phyloP scores from a whole-genome alignment of 2,888 invertebrate genomes.

The Diaperis boleti region DNA sequence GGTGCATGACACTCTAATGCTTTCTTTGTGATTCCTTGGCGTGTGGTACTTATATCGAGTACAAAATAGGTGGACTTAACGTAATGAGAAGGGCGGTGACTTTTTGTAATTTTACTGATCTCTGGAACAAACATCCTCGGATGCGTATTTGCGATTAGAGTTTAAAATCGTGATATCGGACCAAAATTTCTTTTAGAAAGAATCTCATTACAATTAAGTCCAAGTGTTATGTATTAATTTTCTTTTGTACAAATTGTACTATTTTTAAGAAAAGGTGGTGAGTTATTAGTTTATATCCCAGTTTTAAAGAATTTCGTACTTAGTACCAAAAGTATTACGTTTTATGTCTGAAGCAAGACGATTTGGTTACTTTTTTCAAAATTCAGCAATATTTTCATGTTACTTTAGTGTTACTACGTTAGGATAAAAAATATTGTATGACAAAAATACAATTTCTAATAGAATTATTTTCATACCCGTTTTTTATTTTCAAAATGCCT shows the following conservation, averaged over 20 bases:
- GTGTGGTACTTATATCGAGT: not conserved
- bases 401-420: constrained; percentile 23
- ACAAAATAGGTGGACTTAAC: not conserved
- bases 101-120: too few species aligned
- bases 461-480: constrained; percentile 34
- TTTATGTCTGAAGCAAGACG: not conserved
- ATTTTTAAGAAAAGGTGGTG: constrained; percentile 27
- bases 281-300: constrained; percentile 15
- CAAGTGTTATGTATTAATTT: not conserved
- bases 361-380: not conserved
- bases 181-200: too few species aligned
- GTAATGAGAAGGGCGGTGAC: not conserved
- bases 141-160: too few species aligned
- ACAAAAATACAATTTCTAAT: constrained; percentile 31
- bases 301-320: constrained; percentile 30
- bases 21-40: constrained; percentile 11
- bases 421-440: constrained; percentile 11
- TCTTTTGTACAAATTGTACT: not conserved
- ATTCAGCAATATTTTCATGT: not conserved
- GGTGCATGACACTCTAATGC: constrained; percentile 37
- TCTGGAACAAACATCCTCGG: too few species aligned
- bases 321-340: constrained; percentile 40
- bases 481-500: constrained; percentile 27
- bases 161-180: too few species aligned
- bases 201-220: not conserved